Conservation (phyloP, 2,797 vertebrate genomes). For the Myotis pilosus region DNA sequence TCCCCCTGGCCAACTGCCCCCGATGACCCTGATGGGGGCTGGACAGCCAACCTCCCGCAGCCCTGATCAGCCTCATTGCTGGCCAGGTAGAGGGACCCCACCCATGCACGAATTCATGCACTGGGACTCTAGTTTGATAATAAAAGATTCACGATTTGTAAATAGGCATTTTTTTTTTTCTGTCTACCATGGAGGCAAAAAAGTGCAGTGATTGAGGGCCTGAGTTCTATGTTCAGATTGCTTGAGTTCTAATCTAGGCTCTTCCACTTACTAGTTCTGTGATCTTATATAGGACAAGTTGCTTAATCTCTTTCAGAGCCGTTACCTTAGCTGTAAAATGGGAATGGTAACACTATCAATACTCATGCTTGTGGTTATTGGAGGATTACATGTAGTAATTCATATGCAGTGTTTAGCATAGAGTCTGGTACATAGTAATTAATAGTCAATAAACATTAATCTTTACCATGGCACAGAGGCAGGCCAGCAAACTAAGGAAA, state of each 20-base stretch:
- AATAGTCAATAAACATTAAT: background rate
- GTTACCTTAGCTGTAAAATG: slow-evolving; percentile 5
- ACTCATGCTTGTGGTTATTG: background rate
- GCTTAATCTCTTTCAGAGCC: background rate
- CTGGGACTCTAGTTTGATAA: background rate
- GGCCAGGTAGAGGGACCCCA: too few relatives aligned
- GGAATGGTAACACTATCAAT: background rate
- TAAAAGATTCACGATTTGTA: background rate
- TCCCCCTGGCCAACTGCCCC: too few relatives aligned
- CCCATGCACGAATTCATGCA: too few relatives aligned
- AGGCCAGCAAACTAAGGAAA: background rate
- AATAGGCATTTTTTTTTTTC: background rate
- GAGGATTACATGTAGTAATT: background rate
- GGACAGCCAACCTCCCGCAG: too few relatives aligned
- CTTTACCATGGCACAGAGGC: background rate
- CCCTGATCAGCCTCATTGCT: too few relatives aligned
- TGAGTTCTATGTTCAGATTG: background rate
- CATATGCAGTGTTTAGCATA: background rate
- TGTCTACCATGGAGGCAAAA: background rate
- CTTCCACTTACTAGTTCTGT: background rate
- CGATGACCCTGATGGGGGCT: too few relatives aligned
- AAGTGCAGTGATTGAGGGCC: background rate
- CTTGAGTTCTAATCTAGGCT: background rate
- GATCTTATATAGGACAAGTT: background rate
- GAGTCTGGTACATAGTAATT: background rate